These are phyloP conservation scores for Philotrypesis tridentata DNA, from an alignment of 1,140 invertebrate species.

Conservation along the genomic window DNA sequence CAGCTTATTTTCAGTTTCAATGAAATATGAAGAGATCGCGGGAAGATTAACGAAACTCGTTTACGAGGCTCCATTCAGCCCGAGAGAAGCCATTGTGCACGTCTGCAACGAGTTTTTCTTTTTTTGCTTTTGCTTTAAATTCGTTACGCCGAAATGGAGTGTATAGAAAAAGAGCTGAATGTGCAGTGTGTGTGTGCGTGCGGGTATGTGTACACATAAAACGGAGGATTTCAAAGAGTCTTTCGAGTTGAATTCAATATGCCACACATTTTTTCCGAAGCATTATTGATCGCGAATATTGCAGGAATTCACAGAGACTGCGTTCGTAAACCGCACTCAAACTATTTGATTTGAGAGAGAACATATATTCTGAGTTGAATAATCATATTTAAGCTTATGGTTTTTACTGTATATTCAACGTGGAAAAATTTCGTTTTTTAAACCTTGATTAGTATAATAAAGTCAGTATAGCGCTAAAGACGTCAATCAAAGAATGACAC, in stretches of 20 bases:
- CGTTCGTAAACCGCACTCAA: too few relatives aligned
- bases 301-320: neutral
- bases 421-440: neutral
- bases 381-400: neutral
- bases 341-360: too few relatives aligned
- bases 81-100: neutral
- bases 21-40: constrained; percentile 14
- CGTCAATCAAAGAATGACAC: neutral
- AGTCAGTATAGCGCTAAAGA: neutral
- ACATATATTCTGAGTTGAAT: neutral
- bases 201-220: too few relatives aligned
- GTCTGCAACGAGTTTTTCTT: neutral
- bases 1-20: neutral
- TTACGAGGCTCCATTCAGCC: neutral
- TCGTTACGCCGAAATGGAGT: neutral
- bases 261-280: neutral
- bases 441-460: neutral
- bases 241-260: neutral
- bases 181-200: too few relatives aligned
- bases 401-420: neutral
- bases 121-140: too few relatives aligned
- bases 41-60: constrained; percentile 17
- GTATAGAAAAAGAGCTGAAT: neutral
- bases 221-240: neutral
- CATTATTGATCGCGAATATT: neutral